Conservation (phyloP, 1,140 invertebrate genomes). For the Mylabris phalerata region DNA sequence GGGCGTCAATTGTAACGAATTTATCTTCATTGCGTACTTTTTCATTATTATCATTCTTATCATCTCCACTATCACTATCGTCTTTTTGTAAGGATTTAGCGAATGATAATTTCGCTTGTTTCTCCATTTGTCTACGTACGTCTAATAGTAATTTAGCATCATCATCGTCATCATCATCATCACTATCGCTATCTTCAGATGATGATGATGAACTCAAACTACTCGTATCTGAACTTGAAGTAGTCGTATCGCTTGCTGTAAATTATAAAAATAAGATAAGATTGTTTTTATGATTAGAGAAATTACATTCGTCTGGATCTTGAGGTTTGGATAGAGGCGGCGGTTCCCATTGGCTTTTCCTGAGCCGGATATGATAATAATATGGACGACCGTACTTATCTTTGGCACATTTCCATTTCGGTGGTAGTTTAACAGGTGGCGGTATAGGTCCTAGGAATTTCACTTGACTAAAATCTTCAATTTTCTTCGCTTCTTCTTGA, state of each 20-base stretch:
- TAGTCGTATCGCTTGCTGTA: conserved; percentile 44
- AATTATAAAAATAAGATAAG: conserved; percentile 21
- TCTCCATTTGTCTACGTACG: conserved; percentile 34
- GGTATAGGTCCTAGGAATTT: conserved; percentile 40
- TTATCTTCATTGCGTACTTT: neutral
- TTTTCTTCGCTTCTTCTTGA: conserved; percentile 18
- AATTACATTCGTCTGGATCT: too few relatives aligned
- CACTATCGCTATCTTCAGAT: conserved; percentile 47
- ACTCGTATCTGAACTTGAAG: conserved; percentile 41
- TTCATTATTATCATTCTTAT: too few relatives aligned
- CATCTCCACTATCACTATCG: too few relatives aligned
- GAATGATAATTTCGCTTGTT: conserved; percentile 13
- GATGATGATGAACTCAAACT: conserved; percentile 44
- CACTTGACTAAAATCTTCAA: conserved; percentile 19
- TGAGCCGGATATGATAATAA: conserved; percentile 82
- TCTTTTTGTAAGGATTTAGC: neutral
- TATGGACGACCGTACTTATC: conserved; percentile 78
- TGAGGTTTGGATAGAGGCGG: conserved; percentile 45
- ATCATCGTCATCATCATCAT: conserved; percentile 38
- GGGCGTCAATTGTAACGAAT: conserved; percentile 25
- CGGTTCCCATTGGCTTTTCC: conserved; percentile 82
- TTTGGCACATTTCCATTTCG: conserved; percentile 77
- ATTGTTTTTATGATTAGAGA: neutral
- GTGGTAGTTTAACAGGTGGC: conserved; percentile 64
- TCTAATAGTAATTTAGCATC: conserved; percentile 34